Percentiles rank a stretch among this genome's conserved stretches.
Evolutionary conservation across 2,797 vertebrate species (phyloP).

Genomic region (Champsocephalus gunnari): DNA sequence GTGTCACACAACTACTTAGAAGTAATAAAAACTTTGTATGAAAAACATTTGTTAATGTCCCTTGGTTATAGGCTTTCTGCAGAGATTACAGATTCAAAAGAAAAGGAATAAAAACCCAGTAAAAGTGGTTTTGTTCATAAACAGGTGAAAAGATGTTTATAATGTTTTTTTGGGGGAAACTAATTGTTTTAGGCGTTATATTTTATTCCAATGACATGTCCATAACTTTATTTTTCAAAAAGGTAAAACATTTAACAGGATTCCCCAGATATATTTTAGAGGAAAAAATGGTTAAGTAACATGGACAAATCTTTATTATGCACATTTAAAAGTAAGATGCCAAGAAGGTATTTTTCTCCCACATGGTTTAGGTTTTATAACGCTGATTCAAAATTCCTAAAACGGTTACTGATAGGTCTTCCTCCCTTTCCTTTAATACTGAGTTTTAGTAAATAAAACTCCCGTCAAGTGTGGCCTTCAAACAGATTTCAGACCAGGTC

Average conservation of each 20-base stretch:
- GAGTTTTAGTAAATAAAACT: conserved; percentile 16
- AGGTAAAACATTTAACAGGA: neutral
- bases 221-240: neutral
- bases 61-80: neutral
- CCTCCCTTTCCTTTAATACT: neutral
- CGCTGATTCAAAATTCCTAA: neutral
- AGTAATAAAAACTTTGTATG: neutral
- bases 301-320: neutral
- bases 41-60: neutral
- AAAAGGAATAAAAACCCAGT: neutral
- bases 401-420: neutral
- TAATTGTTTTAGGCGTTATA: neutral
- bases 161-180: too few species aligned
- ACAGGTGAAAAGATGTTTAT: too few species aligned
- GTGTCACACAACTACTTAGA: neutral
- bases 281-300: too few species aligned
- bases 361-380: neutral
- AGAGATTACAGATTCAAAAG: neutral
- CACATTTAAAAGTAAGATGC: neutral
- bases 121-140: too few species aligned
- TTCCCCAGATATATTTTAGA: too few species aligned
- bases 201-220: neutral
- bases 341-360: neutral
- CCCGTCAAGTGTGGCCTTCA: conserved; percentile 68
- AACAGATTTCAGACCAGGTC: conserved; percentile 52